phyloP scores from a whole-genome alignment of 2,113 vertebrate species.

The Mixornis gularis region DNA sequence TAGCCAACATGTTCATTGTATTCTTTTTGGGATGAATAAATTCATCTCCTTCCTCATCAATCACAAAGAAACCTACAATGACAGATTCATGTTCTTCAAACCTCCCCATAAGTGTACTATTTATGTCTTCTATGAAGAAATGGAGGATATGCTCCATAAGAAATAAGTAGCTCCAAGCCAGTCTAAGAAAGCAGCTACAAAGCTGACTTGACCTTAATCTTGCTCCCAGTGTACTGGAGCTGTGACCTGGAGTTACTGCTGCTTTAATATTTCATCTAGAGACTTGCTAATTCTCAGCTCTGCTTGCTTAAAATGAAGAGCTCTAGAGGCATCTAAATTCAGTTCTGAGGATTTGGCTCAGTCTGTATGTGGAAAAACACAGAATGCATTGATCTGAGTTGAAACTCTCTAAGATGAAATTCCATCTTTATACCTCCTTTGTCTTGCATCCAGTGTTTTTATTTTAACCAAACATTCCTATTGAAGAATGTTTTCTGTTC shows the following conservation, averaged over 20 bases:
- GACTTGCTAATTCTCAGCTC: background rate
- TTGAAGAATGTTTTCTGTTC: background rate
- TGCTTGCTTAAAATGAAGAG: background rate
- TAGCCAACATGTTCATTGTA: slow-evolving; percentile 36
- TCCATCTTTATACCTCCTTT: background rate
- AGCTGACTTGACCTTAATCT: background rate
- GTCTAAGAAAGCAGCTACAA: background rate
- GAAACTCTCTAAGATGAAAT: background rate
- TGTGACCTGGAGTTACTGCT: background rate
- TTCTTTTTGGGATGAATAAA: slow-evolving; percentile 42
- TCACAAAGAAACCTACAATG: background rate
- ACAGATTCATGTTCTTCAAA: slow-evolving; percentile 17
- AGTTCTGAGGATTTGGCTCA: background rate
- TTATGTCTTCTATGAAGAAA: background rate
- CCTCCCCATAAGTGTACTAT: background rate
- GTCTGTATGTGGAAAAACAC: background rate
- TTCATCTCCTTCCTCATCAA: slow-evolving; percentile 37
- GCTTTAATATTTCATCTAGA: background rate
- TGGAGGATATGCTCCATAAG: background rate
- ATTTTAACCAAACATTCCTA: background rate
- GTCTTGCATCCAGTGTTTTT: background rate
- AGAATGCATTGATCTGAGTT: background rate
- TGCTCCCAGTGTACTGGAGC: background rate
- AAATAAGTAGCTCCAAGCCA: slow-evolving; percentile 22
- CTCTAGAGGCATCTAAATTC: background rate